These are phyloP conservation scores for Lathronympha strigana DNA, from an alignment of 2,888 invertebrate species.

Conservation along the genomic window DNA sequence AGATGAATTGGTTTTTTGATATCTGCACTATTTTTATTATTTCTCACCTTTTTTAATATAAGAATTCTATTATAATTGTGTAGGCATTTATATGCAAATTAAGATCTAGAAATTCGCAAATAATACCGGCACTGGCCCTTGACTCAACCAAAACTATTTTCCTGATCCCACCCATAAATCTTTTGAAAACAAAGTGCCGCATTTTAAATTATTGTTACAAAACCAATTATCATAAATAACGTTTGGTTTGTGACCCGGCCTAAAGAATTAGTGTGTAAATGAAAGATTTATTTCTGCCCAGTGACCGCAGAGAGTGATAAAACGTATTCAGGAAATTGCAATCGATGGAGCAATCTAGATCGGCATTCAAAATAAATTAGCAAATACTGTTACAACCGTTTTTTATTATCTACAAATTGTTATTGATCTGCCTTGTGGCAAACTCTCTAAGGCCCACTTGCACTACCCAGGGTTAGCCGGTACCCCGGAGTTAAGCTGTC, in stretches of 20 bases:
- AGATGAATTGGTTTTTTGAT: no score
- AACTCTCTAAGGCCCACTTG: no score
- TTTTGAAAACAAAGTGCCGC: conserved; percentile 49
- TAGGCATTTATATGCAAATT: background rate
- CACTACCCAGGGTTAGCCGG: no score
- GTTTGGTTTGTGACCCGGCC: conserved; percentile 43
- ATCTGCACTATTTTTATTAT: no score
- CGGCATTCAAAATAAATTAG: background rate
- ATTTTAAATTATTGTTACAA: conserved; percentile 52
- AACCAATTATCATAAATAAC: conserved; percentile 54
- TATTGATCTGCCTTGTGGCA: no score
- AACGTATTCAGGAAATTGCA: conserved; percentile 53
- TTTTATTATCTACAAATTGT: no score
- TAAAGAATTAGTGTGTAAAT: conserved; percentile 49
- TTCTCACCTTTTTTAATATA: no score
- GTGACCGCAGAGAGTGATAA: conserved; percentile 52
- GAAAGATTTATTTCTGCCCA: conserved; percentile 53
- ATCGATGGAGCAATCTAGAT: conserved; percentile 33
- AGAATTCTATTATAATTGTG: no score
- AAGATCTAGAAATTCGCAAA: background rate
- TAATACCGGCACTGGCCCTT: conserved; percentile 21
- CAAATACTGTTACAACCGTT: no score
- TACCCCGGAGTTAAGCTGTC: no score
- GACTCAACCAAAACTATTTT: conserved; percentile 21
- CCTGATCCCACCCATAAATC: conserved; percentile 48